These are phyloP conservation scores for Polydrusus cervinus DNA, from an alignment of 2,888 invertebrate species.

Conservation along the genomic window DNA sequence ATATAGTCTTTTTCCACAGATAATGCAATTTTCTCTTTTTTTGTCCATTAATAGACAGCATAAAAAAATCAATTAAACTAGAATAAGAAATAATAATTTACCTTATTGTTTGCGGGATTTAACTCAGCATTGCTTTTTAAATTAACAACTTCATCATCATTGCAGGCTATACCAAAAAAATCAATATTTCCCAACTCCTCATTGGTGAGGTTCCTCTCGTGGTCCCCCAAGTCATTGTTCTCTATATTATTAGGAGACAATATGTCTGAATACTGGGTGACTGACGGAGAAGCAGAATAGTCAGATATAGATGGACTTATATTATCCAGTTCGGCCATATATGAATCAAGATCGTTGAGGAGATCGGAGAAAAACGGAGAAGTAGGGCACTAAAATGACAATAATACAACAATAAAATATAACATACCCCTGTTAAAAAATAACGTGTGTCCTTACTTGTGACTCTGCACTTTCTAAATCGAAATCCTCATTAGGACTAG, in stretches of 20 bases:
- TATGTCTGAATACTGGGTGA: neutral
- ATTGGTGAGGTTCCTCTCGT: neutral
- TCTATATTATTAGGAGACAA: neutral
- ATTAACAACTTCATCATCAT: neutral
- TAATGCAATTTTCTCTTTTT: no score
- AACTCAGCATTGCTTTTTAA: neutral
- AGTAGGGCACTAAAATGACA: neutral
- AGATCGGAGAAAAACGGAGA: neutral
- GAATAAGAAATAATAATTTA: neutral
- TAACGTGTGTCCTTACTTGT: neutral
- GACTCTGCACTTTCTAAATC: neutral
- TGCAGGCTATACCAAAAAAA: neutral
- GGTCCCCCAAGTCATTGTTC: neutral
- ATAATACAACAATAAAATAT: no score
- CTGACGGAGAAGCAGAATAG: neutral
- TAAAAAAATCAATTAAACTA: no score
- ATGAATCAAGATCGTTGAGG: neutral
- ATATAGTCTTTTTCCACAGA: no score
- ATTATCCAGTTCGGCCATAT: neutral
- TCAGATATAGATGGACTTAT: neutral
- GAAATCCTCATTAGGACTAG: neutral
- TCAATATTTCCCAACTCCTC: neutral
- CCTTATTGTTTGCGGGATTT: neutral
- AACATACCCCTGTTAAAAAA: no score
- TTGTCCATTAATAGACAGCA: no score